A percentile compares a stretch with the other conserved stretches of the same genome.
These are phyloP conservation scores for Columbina picui DNA, from an alignment of 2,113 vertebrate species.

Conservation along the genomic window DNA sequence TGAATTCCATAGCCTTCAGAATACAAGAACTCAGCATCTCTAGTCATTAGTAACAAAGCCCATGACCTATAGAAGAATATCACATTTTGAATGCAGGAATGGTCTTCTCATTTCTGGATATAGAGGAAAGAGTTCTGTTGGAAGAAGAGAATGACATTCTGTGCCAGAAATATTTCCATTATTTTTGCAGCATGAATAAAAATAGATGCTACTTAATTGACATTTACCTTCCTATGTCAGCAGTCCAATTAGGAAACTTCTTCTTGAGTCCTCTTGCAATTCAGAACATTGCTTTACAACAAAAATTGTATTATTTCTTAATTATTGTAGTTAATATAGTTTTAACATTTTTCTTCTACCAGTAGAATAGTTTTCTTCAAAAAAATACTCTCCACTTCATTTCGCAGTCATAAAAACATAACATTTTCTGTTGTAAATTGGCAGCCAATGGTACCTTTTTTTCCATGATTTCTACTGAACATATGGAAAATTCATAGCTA, in stretches of 20 bases:
- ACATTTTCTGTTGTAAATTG: neutral
- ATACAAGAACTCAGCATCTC: neutral
- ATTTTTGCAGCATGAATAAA: neutral
- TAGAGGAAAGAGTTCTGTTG: neutral
- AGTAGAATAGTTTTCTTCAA: neutral
- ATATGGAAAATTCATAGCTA: neutral
- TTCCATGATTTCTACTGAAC: neutral
- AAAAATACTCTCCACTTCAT: neutral
- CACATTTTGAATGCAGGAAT: neutral
- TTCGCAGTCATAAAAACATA: neutral
- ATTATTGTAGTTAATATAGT: neutral
- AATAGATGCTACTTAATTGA: neutral
- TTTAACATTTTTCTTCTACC: neutral
- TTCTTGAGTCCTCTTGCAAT: neutral
- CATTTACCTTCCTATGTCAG: neutral
- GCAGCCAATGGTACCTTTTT: neutral
- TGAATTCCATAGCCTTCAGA: neutral
- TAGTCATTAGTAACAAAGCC: neutral
- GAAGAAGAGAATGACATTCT: neutral
- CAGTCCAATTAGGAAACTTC: neutral
- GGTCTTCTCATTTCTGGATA: neutral
- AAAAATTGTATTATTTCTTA: neutral
- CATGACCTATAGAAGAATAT: neutral
- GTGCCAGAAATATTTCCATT: neutral
- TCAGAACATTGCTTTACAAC: neutral